These are phyloP conservation scores for Crenuchus spilurus DNA, from an alignment of 2,797 vertebrate genomes.

Conservation along the genomic window DNA sequence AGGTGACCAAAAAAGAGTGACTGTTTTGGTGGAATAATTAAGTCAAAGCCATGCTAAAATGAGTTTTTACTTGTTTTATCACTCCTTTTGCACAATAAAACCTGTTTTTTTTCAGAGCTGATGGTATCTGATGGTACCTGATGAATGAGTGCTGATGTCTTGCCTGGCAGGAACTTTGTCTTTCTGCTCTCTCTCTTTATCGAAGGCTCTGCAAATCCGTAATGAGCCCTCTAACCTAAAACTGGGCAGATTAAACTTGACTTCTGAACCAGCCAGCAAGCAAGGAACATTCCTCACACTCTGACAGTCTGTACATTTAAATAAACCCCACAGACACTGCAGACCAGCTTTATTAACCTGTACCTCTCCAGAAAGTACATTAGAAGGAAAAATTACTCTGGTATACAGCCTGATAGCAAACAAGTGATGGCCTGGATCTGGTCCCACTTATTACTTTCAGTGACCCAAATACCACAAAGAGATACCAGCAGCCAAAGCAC, in stretches of 20 bases:
- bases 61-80: background rate
- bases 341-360: background rate
- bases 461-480: no score
- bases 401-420: no score
- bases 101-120: no score
- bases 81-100: background rate
- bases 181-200: background rate
- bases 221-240: background rate
- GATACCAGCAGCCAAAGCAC: no score
- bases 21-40: constrained; percentile 47
- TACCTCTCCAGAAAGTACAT: no score
- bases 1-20: constrained; percentile 36
- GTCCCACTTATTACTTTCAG: no score
- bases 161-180: background rate
- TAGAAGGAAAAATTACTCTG: no score
- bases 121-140: background rate
- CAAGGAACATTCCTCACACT: background rate
- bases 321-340: no score
- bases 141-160: background rate
- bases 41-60: constrained; percentile 49
- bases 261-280: background rate
- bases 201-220: background rate
- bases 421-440: no score
- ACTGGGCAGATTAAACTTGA: constrained; percentile 11
- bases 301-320: background rate